These are phyloP conservation scores for Heteromyza rotundicornis DNA, from an alignment of 2,888 invertebrate species.

Conservation along the genomic window DNA sequence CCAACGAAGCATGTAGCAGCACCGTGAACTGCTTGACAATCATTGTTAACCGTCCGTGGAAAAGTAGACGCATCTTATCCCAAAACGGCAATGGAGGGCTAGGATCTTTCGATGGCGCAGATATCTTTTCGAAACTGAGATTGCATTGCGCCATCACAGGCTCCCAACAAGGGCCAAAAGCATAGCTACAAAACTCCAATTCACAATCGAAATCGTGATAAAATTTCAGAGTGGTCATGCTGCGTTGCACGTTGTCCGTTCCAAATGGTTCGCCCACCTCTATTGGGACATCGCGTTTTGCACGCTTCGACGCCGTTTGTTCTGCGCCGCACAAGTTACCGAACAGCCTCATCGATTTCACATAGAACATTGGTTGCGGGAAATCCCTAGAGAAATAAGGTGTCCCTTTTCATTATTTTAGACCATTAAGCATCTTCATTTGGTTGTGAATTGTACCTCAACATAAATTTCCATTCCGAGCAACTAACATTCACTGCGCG, in stretches of 20 bases:
- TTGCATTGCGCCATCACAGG: conserved; percentile 70
- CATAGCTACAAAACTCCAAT: conserved; percentile 85
- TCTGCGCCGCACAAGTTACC: conserved; percentile 92
- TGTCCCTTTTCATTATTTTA: no score
- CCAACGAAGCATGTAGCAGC: conserved; percentile 91
- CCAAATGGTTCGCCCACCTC: conserved; percentile 87
- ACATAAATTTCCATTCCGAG: conserved; percentile 83
- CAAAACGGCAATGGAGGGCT: conserved; percentile 94
- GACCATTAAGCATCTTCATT: no score
- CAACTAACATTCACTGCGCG: conserved; percentile 83
- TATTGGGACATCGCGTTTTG: conserved; percentile 64
- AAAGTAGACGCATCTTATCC: conserved; percentile 92
- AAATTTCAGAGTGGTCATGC: conserved; percentile 94
- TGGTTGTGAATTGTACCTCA: conserved; percentile 66
- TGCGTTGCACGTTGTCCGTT: conserved; percentile 79
- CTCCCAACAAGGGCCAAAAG: conserved; percentile 99
- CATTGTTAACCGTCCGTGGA: conserved; percentile 92
- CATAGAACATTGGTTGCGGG: conserved; percentile 88
- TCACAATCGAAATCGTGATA: conserved; percentile 98
- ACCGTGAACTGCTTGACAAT: conserved; percentile 88
- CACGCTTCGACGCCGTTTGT: conserved; percentile 74
- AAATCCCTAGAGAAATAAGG: conserved; percentile 89
- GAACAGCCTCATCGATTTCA: conserved; percentile 84
- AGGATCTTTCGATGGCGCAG: conserved; percentile 88
- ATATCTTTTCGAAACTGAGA: conserved; percentile 83